Base-by-base conservation (phyloP, 2,113 vertebrate species). In the Varanus salvator region DNA sequence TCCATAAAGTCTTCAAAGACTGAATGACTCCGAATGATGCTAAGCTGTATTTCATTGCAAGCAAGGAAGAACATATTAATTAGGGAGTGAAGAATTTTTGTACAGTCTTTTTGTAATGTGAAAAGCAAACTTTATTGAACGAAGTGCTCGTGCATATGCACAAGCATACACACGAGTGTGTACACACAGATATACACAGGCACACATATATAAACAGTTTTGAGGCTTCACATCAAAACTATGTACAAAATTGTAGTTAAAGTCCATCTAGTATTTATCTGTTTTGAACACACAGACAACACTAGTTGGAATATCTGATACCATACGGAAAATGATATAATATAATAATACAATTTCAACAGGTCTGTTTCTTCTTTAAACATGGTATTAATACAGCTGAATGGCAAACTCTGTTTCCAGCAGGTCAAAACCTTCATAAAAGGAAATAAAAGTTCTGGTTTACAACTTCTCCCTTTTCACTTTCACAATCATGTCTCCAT, bases 401-500 rank as follows among this genome's bases (percentile, higher is more conserved):
- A 75, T 69, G 1, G 89, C 91, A 29, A 89, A 74, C 86, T 86
- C 84, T 75, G 2, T 84, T 94, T 92, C 92, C 84, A 23, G 91
- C 80, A 94, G 90, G 91, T 85, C 90, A 85, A 93, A 91, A 90
- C 4, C 93, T 93, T 92, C 64, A 81, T 31, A 88, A 23, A 83
- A 89, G 90, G 89, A 88, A 93, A 95, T 21, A 88, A 93, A 84
- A 89, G 27, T 78, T 38, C 85, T 83, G 50, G 52, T 93, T 94
- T 89, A 76, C 90, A 90, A 86, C 92, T 66, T 64, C 1, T 29
- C 80, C 86, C 91, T 95, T 75, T 93, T 93, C 94, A 89, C 93
- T 93, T 92, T 96, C 93, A 89, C 85, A 90, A 86, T 89, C 72
- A 19, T 31, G 69, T 91, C 94, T 93, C 69, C 6, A 27, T 93